These are phyloP conservation scores for Platerodrilus igneus DNA, from an alignment of 2,888 invertebrate species.

Conservation along the genomic window DNA sequence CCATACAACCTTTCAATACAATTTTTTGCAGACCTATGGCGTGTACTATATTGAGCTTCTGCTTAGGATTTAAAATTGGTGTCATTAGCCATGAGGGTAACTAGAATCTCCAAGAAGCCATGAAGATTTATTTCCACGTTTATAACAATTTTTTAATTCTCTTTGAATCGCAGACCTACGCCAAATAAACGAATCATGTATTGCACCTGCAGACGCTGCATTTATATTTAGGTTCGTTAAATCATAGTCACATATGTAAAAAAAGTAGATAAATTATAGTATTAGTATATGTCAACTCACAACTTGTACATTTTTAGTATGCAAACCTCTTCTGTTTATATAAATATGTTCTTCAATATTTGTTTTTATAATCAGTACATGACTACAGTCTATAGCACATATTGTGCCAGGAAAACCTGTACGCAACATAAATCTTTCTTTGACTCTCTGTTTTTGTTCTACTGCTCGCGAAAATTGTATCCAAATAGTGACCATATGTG, in stretches of 20 bases:
- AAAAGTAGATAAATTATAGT: too few relatives aligned
- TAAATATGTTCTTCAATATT: too few relatives aligned
- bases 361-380: too few relatives aligned
- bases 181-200: constrained; percentile 8
- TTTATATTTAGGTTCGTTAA: constrained; percentile 7
- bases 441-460: too few relatives aligned
- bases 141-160: not conserved
- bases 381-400: too few relatives aligned
- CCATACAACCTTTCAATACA: constrained; percentile 19
- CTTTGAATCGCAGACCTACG: constrained; percentile 1
- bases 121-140: constrained; percentile 5
- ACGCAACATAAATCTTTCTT: too few relatives aligned
- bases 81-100: constrained; percentile 23
- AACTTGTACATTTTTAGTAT: too few relatives aligned
- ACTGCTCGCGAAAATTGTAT: too few relatives aligned
- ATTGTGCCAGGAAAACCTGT: too few relatives aligned
- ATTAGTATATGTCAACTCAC: too few relatives aligned
- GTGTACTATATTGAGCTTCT: constrained; percentile 12
- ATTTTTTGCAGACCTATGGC: constrained; percentile 12
- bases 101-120: constrained; percentile 21
- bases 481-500: too few relatives aligned
- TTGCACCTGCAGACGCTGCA: constrained; percentile 1
- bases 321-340: too few relatives aligned
- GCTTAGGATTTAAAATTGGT: constrained; percentile 12
- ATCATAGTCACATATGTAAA: constrained; percentile 5